Conservation (phyloP, 2,888 invertebrate species). For the Synanthedon andrenaeformis region DNA sequence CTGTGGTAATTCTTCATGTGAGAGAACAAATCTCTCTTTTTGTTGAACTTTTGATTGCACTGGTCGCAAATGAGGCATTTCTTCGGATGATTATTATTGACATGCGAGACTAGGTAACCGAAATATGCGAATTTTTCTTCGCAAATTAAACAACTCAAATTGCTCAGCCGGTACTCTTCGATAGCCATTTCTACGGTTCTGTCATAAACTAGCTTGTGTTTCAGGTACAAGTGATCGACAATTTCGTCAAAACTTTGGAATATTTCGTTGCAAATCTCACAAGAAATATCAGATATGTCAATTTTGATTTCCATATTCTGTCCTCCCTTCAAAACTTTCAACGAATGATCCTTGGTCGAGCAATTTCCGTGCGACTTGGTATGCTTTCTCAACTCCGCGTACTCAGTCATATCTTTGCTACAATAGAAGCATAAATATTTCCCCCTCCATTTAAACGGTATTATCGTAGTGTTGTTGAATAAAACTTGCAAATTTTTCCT, state of each 20-base stretch:
- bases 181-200: conserved; percentile 49
- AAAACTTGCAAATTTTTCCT: conserved; percentile 51
- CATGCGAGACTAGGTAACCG: conserved; percentile 54
- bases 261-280: conserved; percentile 39
- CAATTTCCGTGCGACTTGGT: conserved; percentile 51
- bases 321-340: conserved; percentile 54
- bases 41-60: conserved; percentile 56
- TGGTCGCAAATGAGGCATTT: conserved; percentile 55
- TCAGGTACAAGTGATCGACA: conserved; percentile 33
- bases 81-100: conserved; percentile 52
- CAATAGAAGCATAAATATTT: conserved; percentile 61
- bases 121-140: conserved; percentile 50
- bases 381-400: conserved; percentile 41
- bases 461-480: conserved; percentile 56
- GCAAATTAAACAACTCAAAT: conserved; percentile 45
- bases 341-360: conserved; percentile 46
- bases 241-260: conserved; percentile 31
- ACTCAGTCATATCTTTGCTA: conserved; percentile 45
- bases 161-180: conserved; percentile 45
- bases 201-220: conserved; percentile 49
- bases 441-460: conserved; percentile 65
- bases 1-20: conserved; percentile 59
- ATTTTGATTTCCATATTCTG: conserved; percentile 62
- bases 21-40: conserved; percentile 51
- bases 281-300: conserved; percentile 46